phyloP scores from a whole-genome alignment of 2,888 invertebrate species.

The Julus scandinavius region DNA sequence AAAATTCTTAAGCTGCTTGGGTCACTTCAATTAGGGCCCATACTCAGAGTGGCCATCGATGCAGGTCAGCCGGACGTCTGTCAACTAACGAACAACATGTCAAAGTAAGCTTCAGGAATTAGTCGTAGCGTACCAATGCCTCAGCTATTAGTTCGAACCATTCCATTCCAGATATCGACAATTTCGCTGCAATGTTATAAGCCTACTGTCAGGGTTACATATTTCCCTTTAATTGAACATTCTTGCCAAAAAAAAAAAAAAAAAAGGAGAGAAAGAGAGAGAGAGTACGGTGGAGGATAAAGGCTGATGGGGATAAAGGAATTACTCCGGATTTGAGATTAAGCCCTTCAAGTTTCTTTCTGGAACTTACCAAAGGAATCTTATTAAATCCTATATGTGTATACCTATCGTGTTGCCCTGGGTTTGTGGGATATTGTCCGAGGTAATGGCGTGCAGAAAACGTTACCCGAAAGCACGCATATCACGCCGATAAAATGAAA shows the following conservation, averaged over 20 bases:
- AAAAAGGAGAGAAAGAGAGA: neutral
- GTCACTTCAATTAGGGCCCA: slow-evolving; percentile 9
- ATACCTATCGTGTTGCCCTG: neutral
- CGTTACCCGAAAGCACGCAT: neutral
- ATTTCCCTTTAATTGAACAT: slow-evolving; percentile 30
- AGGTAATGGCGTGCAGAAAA: neutral
- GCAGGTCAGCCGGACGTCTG: slow-evolving; percentile 23
- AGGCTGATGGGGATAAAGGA: slow-evolving; percentile 26
- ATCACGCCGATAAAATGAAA: too few relatives aligned
- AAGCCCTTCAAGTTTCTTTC: slow-evolving; percentile 28
- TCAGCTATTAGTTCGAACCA: neutral
- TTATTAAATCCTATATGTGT: neutral
- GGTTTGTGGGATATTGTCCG: neutral
- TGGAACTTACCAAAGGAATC: slow-evolving; percentile 11
- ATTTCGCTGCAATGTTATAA: slow-evolving; percentile 1
- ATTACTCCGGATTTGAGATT: slow-evolving; percentile 22
- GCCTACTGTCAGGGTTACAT: slow-evolving; percentile 17
- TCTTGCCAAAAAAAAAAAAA: neutral
- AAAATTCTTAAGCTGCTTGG: slow-evolving; percentile 21
- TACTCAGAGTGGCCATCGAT: neutral
- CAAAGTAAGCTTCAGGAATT: slow-evolving; percentile 20
- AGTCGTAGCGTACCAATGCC: slow-evolving; percentile 12
- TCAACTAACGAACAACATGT: slow-evolving; percentile 21
- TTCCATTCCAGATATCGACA: slow-evolving; percentile 28
- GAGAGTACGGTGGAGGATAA: neutral